Evolutionary conservation across 2,888 invertebrate species (phyloP).

Genomic region (Romanomermis culicivorax): DNA sequence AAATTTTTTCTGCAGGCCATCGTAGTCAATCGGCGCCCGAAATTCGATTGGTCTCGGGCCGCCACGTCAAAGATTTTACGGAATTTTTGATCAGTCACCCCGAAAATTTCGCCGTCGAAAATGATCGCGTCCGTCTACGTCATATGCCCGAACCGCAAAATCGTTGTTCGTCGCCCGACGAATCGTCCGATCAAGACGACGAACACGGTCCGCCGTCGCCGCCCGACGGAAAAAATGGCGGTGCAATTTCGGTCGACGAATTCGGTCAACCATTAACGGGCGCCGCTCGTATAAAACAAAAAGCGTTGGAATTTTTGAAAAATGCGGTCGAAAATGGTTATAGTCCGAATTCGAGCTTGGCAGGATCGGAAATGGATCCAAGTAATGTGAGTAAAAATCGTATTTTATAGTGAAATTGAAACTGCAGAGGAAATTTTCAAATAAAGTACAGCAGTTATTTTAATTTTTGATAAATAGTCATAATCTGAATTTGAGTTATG

Average conservation of each 20-base stretch:
- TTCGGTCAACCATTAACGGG: slow-evolving; percentile 24
- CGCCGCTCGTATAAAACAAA: slow-evolving; percentile 25
- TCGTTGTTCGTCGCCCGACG: not conserved
- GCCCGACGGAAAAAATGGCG: too few relatives aligned
- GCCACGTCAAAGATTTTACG: slow-evolving; percentile 76
- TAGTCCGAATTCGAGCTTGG: too few relatives aligned
- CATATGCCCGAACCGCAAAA: slow-evolving; percentile 26
- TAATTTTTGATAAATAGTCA: too few relatives aligned
- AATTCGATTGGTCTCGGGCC: slow-evolving; percentile 80
- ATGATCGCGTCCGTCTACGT: slow-evolving; percentile 24
- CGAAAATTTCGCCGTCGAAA: slow-evolving; percentile 53
- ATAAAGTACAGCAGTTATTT: too few relatives aligned
- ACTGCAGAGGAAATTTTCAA: too few relatives aligned
- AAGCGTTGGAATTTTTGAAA: slow-evolving; percentile 26
- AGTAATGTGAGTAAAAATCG: too few relatives aligned
- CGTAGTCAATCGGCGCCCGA: slow-evolving; percentile 61
- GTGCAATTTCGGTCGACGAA: slow-evolving; percentile 25
- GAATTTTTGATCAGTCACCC: slow-evolving; percentile 66
- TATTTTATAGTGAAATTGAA: too few relatives aligned
- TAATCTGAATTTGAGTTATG: too few relatives aligned
- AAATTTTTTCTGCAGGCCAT: slow-evolving; percentile 23
- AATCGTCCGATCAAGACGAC: too few relatives aligned
- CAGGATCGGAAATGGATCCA: too few relatives aligned
- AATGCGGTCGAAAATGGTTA: slow-evolving; percentile 18
- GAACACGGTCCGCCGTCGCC: too few relatives aligned